Evolutionary conservation across 1,140 invertebrate species (phyloP).

Genomic region (Meloidogyne chitwoodi): DNA sequence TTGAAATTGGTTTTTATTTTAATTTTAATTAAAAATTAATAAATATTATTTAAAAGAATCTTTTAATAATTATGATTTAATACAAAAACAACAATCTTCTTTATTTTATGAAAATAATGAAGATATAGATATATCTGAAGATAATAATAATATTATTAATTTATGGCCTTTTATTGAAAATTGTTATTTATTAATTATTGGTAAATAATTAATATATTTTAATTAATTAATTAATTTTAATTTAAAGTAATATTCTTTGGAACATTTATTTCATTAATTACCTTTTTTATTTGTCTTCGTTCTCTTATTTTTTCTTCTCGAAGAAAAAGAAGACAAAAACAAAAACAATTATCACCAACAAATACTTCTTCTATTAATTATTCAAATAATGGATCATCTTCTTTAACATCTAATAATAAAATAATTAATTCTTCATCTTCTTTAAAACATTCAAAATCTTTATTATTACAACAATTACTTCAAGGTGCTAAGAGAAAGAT

Average conservation of each 20-base stretch:
- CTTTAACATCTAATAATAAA: neutral
- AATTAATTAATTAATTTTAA: too few species aligned
- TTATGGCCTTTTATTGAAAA: neutral
- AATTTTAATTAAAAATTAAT: too few species aligned
- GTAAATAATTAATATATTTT: neutral
- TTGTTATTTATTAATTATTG: neutral
- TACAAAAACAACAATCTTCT: neutral
- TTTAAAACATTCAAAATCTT: neutral
- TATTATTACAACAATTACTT: slow-evolving; percentile 8
- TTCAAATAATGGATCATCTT: neutral
- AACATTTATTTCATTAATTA: neutral
- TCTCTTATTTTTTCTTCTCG: neutral
- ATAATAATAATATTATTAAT: neutral
- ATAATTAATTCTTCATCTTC: neutral
- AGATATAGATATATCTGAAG: neutral
- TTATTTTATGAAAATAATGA: neutral
- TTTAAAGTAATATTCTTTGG: neutral
- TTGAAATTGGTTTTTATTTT: slow-evolving; percentile 30
- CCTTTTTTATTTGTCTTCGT: neutral
- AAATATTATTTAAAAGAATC: neutral
- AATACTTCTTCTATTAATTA: neutral
- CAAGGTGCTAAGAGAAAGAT: neutral
- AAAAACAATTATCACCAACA: neutral
- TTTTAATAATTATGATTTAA: neutral
- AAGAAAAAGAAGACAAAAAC: neutral